These are phyloP conservation scores for Luperina nickerlii DNA, from an alignment of 2,888 invertebrate species.

Conservation along the genomic window DNA sequence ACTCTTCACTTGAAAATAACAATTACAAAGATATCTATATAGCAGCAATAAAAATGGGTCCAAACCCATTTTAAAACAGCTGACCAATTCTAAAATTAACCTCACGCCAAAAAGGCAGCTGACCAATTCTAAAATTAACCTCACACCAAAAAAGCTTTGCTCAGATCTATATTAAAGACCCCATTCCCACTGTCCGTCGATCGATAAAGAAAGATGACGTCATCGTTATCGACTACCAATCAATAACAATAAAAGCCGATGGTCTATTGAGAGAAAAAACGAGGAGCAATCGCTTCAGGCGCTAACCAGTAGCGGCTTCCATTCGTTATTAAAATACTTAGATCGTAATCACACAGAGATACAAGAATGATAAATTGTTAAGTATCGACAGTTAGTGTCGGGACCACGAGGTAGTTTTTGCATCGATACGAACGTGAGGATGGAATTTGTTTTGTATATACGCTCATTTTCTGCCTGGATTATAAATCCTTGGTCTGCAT, in stretches of 20 bases:
- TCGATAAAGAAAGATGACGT: constrained; percentile 57
- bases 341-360: constrained; percentile 72
- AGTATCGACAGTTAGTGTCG: constrained; percentile 58
- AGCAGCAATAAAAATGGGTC: background rate
- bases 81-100: constrained; percentile 1
- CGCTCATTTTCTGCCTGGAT: constrained; percentile 6
- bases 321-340: constrained; percentile 74
- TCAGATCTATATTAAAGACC: constrained; percentile 30
- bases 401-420: constrained; percentile 58
- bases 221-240: constrained; percentile 63
- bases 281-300: constrained; percentile 74
- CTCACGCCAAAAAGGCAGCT: background rate
- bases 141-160: constrained; percentile 1
- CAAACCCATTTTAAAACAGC: background rate
- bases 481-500: constrained; percentile 5
- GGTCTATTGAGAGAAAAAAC: constrained; percentile 67
- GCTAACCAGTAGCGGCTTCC: constrained; percentile 80
- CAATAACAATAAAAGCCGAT: constrained; percentile 69
- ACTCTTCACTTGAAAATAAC: background rate
- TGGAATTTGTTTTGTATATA: constrained; percentile 37
- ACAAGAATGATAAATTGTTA: constrained; percentile 68
- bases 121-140: background rate
- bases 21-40: too few species aligned
- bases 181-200: constrained; percentile 42
- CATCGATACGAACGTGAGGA: constrained; percentile 35